A percentile compares a stretch with the other conserved stretches of the same genome.
phyloP scores from a whole-genome alignment of 2,888 invertebrate genomes.

The Anthrax anthrax region DNA sequence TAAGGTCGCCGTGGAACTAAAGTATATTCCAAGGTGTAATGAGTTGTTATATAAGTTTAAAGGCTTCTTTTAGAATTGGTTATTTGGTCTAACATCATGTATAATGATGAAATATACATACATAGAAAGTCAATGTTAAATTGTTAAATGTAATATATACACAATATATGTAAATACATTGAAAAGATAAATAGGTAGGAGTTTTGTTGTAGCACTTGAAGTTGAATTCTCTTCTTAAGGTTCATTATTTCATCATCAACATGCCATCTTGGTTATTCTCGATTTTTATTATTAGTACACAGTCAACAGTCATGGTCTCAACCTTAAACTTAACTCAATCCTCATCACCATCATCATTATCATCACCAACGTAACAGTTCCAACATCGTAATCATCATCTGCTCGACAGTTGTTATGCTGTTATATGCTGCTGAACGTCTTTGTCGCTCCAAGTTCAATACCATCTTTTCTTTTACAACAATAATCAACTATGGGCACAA shows the following conservation, averaged over 20 bases:
- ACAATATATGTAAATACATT: too few relatives aligned
- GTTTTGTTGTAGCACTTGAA: too few relatives aligned
- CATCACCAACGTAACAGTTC: slow-evolving; percentile 3
- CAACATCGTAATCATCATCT: slow-evolving; percentile 2
- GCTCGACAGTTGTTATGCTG: background rate
- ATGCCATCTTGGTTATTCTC: slow-evolving; percentile 1
- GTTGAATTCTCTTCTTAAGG: slow-evolving; percentile 9
- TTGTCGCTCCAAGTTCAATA: slow-evolving; percentile 11
- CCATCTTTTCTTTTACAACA: slow-evolving; percentile 2
- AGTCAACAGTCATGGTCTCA: background rate
- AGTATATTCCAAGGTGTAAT: slow-evolving; percentile 32
- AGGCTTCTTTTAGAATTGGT: slow-evolving; percentile 22
- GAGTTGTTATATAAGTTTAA: slow-evolving; percentile 36
- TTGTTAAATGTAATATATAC: too few relatives aligned
- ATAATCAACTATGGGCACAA: slow-evolving; percentile 4
- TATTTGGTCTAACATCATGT: slow-evolving; percentile 3
- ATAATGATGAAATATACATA: background rate
- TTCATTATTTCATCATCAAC: slow-evolving; percentile 13
- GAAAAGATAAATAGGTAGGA: too few relatives aligned
- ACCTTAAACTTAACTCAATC: too few relatives aligned
- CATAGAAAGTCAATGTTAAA: too few relatives aligned
- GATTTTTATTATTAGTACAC: too few relatives aligned
- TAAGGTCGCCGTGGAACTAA: slow-evolving; percentile 35
- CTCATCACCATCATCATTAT: slow-evolving; percentile 8
- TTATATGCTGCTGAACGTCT: background rate